Evolutionary conservation across 2,113 vertebrate genomes (phyloP).

Genomic region (Toxostoma redivivum): DNA sequence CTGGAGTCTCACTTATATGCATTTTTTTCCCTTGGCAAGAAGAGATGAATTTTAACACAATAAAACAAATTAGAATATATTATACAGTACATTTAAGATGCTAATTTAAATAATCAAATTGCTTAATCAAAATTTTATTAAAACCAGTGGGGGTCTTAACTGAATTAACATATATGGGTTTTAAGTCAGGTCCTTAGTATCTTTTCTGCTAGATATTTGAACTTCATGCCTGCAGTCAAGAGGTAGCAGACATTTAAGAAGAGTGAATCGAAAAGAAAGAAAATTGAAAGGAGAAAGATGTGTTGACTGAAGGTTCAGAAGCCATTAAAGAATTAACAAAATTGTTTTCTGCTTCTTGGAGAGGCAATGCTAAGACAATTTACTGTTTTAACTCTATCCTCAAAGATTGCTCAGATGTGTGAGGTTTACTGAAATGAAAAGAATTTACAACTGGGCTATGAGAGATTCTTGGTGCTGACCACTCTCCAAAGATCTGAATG

Average conservation of each 20-base stretch:
- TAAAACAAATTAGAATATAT: not conserved
- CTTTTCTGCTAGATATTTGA: not conserved
- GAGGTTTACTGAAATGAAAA: not conserved
- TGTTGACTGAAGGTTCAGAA: not conserved
- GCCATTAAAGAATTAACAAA: not conserved
- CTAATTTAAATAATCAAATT: conserved; percentile 18
- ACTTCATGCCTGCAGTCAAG: not conserved
- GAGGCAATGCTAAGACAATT: not conserved
- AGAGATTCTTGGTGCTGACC: not conserved
- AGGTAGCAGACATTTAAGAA: not conserved
- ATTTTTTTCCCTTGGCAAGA: not conserved
- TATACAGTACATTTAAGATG: conserved; percentile 12
- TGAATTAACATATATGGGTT: not conserved
- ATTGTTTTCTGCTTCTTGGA: not conserved
- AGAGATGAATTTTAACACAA: not conserved
- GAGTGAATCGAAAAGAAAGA: not conserved
- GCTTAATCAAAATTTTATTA: conserved; percentile 22
- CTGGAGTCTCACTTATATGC: not conserved
- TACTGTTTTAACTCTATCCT: not conserved
- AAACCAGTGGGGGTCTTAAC: not conserved
- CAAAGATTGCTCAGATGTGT: not conserved
- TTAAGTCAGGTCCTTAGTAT: not conserved
- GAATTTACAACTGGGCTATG: not conserved
- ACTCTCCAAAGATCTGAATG: not conserved
- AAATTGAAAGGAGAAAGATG: not conserved